phyloP scores from a whole-genome alignment of 2,797 vertebrate genomes.

The Somateria mollissima region DNA sequence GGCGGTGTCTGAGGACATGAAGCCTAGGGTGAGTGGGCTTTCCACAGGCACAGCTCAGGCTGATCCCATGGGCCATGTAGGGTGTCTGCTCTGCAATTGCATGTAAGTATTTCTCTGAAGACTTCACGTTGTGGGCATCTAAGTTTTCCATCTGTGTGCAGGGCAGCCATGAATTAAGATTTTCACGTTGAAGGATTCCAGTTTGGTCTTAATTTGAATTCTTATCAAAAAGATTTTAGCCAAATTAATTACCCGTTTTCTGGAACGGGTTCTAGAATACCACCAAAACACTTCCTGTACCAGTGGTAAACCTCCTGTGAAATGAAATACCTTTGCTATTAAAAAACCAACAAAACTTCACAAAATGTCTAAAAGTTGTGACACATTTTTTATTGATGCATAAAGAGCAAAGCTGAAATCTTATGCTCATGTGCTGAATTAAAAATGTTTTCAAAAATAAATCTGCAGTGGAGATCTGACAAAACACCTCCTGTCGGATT shows the following conservation, averaged over 20 bases:
- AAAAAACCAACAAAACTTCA: neutral
- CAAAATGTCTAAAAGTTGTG: neutral
- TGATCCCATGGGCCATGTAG: fast-evolving
- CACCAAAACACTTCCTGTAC: neutral
- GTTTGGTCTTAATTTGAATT: neutral
- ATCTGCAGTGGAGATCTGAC: neutral
- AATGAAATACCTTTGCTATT: neutral
- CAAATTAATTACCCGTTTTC: neutral
- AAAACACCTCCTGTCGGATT: neutral
- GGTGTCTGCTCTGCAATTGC: neutral
- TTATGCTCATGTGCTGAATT: neutral
- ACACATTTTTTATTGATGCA: neutral
- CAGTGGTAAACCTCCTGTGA: neutral
- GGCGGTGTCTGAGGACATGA: neutral
- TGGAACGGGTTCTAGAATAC: neutral
- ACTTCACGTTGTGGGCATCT: neutral
- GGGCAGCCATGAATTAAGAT: neutral
- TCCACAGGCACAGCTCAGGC: neutral
- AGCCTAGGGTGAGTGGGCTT: neutral
- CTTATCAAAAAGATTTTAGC: neutral
- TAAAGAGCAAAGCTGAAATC: neutral
- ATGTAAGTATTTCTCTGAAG: neutral
- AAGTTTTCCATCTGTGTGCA: neutral
- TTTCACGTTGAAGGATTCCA: neutral
- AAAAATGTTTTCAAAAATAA: neutral